phyloP scores from a whole-genome alignment of 2,113 vertebrate genomes.

The Gymnocephalus cernua region DNA sequence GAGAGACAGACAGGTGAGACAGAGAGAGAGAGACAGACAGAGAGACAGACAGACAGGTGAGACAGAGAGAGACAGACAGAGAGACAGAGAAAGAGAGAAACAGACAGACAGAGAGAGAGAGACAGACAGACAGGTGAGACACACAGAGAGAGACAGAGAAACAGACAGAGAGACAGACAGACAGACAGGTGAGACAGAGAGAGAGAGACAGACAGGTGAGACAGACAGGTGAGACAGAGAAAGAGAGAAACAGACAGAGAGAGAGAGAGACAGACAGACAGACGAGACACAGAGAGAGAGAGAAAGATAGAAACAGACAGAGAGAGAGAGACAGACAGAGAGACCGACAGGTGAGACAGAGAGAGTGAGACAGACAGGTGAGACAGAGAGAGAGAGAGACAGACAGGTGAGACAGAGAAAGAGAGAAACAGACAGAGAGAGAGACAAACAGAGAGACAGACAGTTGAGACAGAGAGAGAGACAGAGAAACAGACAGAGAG shows the following conservation, averaged over 20 bases:
- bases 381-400: too few species aligned
- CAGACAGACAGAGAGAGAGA: neutral
- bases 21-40: neutral
- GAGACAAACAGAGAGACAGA: too few species aligned
- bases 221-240: neutral
- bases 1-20: neutral
- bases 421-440: too few species aligned
- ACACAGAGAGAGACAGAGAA: neutral
- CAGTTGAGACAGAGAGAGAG: too few species aligned
- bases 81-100: neutral
- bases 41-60: neutral
- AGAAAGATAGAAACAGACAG: rapidly evolving
- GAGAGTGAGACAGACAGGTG: too few species aligned
- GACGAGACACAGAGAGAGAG: too few species aligned
- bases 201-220: neutral
- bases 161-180: neutral
- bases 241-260: too few species aligned
- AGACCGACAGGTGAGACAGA: too few species aligned
- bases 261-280: too few species aligned
- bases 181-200: neutral
- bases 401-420: too few species aligned
- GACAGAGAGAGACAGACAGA: neutral
- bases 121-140: neutral
- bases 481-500: too few species aligned
- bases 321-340: too few species aligned